Conservation (phyloP, 1,140 invertebrate species). For the Polypedilum pembai region DNA sequence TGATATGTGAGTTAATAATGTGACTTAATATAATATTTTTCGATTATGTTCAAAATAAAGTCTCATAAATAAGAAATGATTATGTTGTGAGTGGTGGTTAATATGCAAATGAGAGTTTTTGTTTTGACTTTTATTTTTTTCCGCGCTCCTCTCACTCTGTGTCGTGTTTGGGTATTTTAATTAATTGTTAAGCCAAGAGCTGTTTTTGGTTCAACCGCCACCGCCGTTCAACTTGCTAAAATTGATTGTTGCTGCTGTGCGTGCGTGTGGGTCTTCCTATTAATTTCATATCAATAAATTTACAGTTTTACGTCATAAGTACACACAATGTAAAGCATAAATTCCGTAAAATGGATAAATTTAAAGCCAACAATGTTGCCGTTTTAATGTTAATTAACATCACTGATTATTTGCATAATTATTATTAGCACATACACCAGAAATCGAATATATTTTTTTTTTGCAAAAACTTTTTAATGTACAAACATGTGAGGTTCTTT, state of each 20-base stretch:
- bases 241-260: not conserved
- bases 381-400: not conserved
- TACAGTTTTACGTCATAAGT: not conserved
- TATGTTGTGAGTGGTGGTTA: slow-evolving; percentile 27
- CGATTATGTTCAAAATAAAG: slow-evolving; percentile 26
- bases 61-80: slow-evolving; percentile 30
- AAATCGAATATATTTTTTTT: not conserved
- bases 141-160: not conserved
- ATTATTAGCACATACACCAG: not conserved
- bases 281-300: slow-evolving; percentile 14
- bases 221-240: slow-evolving; percentile 28
- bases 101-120: slow-evolving; percentile 21
- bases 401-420: not conserved
- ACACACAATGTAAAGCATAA: not conserved
- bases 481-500: not conserved
- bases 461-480: not conserved
- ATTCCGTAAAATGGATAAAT: not conserved
- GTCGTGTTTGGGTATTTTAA: not conserved
- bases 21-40: not conserved
- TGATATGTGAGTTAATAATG: slow-evolving; percentile 9
- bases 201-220: slow-evolving; percentile 29
- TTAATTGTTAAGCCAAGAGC: slow-evolving; percentile 2
- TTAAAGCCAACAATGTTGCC: not conserved
- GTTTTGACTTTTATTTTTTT: not conserved
- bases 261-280: not conserved